A percentile compares a stretch with the other conserved stretches of the same genome.
phyloP scores from a whole-genome alignment of 2,113 vertebrate species.

The Melanotaenia duboulayi region DNA sequence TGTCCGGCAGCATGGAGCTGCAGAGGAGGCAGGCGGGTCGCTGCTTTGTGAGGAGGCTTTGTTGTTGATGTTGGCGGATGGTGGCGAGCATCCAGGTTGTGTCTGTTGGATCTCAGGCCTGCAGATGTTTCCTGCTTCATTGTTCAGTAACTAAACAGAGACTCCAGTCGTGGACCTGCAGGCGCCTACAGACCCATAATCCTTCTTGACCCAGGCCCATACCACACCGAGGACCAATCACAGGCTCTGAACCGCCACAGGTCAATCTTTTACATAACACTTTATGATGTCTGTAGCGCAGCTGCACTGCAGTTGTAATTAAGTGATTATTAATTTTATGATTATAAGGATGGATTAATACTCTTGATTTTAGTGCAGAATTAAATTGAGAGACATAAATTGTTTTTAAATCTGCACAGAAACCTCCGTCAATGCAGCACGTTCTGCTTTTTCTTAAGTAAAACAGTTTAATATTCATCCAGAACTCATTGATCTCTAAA shows the following conservation, averaged over 20 bases:
- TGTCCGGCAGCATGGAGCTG: background rate
- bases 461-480: no score
- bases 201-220: conserved; percentile 11
- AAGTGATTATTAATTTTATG: no score
- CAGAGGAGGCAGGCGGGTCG: background rate
- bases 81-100: conserved; percentile 51
- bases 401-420: no score
- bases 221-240: background rate
- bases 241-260: background rate
- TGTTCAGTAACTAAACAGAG: conserved; percentile 77
- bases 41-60: conserved; percentile 1
- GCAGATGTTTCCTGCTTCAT: conserved; percentile 82
- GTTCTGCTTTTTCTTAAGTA: no score
- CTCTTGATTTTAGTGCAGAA: no score
- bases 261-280: background rate
- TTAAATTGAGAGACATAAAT: no score
- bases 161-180: conserved; percentile 50
- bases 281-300: background rate
- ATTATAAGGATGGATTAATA: no score
- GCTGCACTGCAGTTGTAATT: background rate
- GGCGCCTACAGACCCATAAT: conserved; percentile 54
- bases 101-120: conserved; percentile 50
- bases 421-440: no score
- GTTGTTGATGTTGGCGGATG: conserved; percentile 34
- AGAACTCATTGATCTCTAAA: background rate